A percentile compares a stretch with the other conserved stretches of the same genome.
These are phyloP conservation scores for Microtus montanus DNA, from an alignment of 2,113 vertebrate species.

Conservation along the genomic window DNA sequence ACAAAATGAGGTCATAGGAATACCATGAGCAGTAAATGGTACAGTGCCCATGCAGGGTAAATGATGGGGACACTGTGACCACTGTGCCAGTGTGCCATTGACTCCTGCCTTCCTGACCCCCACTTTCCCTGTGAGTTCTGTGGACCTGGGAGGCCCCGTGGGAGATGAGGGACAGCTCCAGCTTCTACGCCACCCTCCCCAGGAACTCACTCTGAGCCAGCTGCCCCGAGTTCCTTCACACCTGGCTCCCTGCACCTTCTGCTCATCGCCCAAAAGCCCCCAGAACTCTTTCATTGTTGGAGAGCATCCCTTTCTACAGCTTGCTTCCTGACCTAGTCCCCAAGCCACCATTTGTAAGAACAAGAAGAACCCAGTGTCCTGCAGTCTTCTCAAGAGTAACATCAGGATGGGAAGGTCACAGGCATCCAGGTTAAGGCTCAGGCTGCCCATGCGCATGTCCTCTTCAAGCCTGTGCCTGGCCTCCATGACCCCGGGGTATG, in stretches of 20 bases:
- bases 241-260: background rate
- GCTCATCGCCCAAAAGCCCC: background rate
- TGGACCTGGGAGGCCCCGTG: background rate
- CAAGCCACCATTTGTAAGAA: background rate
- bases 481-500: background rate
- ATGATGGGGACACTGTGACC: background rate
- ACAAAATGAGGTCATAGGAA: background rate
- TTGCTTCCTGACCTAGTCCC: background rate
- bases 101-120: background rate
- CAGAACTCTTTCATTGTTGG: background rate
- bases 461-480: background rate
- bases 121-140: background rate
- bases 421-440: background rate
- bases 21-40: background rate
- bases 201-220: background rate
- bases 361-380: background rate
- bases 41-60: no score
- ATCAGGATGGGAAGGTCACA: background rate
- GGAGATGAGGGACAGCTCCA: background rate
- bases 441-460: accelerated
- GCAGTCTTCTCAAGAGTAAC: background rate
- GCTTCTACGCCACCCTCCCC: background rate
- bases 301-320: no score
- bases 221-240: background rate
- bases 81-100: background rate